phyloP scores from a whole-genome alignment of 2,113 vertebrate species.

The Aythya baeri region DNA sequence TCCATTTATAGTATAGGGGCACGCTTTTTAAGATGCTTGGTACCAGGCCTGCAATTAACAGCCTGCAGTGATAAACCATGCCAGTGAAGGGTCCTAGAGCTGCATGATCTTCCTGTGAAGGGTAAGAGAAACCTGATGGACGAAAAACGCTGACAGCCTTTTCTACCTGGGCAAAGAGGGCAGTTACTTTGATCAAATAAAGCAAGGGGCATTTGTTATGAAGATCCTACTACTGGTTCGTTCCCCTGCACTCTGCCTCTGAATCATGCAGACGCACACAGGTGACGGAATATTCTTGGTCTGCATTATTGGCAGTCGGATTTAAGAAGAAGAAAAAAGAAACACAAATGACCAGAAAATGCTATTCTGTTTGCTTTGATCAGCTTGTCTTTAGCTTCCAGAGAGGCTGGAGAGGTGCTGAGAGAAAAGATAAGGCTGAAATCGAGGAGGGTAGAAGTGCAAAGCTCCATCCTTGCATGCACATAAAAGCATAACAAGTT shows the following conservation, averaged over 20 bases:
- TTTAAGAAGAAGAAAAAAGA: background rate
- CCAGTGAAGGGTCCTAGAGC: background rate
- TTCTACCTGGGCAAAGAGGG: background rate
- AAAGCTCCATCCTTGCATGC: background rate
- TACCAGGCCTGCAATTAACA: background rate
- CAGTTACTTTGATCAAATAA: background rate
- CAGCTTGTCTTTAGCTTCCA: background rate
- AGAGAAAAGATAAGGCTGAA: background rate
- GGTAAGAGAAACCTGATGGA: background rate
- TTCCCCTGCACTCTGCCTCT: background rate
- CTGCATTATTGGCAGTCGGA: background rate
- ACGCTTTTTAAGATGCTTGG: background rate
- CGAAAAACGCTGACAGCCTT: background rate
- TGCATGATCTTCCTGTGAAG: background rate
- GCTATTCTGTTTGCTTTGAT: background rate
- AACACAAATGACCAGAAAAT: background rate
- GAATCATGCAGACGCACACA: background rate
- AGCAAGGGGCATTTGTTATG: accelerated
- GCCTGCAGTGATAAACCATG: background rate
- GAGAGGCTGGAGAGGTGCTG: background rate
- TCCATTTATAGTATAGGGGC: background rate
- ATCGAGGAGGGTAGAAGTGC: background rate
- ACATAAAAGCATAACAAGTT: background rate
- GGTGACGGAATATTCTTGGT: background rate
- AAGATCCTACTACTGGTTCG: background rate